Percentiles rank a stretch among this genome's conserved stretches.
phyloP scores from a whole-genome alignment of 2,113 vertebrate genomes.

The Entelurus aequoreus region DNA sequence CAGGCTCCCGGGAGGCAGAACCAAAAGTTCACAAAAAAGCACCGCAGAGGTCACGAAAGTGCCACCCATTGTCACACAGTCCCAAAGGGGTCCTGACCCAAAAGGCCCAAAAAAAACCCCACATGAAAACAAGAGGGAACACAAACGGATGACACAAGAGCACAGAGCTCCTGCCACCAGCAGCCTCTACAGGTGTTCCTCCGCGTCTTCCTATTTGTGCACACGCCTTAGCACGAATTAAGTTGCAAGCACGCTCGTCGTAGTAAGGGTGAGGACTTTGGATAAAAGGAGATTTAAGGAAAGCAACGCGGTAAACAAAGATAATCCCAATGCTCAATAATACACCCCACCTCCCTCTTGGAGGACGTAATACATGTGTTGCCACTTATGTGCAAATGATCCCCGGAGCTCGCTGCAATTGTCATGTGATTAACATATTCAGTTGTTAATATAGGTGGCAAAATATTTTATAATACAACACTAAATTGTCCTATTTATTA shows the following conservation, averaged over 20 bases:
- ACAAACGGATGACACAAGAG: too few relatives aligned
- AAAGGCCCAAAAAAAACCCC: too few relatives aligned
- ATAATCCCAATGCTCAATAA: conserved; percentile 59
- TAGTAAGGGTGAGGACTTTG: conserved; percentile 37
- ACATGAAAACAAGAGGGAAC: too few relatives aligned
- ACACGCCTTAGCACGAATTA: conserved; percentile 52
- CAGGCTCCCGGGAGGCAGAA: too few relatives aligned
- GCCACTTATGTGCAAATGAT: conserved; percentile 47
- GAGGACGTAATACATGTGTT: conserved; percentile 38
- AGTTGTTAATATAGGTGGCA: conserved; percentile 1
- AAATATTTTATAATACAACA: conserved; percentile 23
- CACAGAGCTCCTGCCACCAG: too few relatives aligned
- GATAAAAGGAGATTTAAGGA: conserved; percentile 63
- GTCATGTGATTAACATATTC: conserved; percentile 10
- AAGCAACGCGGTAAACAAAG: conserved; percentile 58
- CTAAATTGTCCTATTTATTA: conserved; percentile 23
- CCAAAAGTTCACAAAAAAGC: too few relatives aligned
- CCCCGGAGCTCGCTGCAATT: conserved; percentile 26
- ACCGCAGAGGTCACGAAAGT: too few relatives aligned
- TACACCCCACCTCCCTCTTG: conserved; percentile 45
- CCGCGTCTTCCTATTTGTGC: conserved; percentile 48
- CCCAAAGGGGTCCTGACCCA: too few relatives aligned
- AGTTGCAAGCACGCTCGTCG: conserved; percentile 60
- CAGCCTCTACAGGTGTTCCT: conserved; percentile 24
- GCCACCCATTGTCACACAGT: too few relatives aligned